phyloP scores from a whole-genome alignment of 2,888 invertebrate species.

The Rhopalosiphum nymphaeae region DNA sequence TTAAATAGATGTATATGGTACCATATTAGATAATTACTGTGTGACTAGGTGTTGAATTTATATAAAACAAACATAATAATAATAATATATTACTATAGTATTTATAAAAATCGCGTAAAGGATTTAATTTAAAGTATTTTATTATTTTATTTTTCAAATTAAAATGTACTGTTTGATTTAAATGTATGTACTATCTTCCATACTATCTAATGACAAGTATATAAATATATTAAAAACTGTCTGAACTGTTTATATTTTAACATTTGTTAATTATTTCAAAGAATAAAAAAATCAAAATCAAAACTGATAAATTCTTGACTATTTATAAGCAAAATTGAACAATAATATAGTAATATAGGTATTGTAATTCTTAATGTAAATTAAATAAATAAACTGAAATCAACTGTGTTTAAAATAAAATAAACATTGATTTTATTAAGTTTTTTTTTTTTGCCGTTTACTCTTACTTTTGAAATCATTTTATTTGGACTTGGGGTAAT shows the following conservation, averaged over 20 bases:
- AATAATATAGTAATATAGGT: not conserved
- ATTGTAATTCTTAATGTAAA: not conserved
- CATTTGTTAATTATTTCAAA: not conserved
- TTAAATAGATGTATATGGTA: conserved; percentile 43
- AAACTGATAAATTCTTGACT: not conserved
- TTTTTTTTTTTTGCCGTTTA: not conserved
- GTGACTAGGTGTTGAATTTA: conserved; percentile 29
- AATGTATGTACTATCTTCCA: not conserved
- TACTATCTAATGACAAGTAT: not conserved
- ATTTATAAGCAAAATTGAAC: not conserved
- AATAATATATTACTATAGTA: not conserved
- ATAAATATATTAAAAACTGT: not conserved
- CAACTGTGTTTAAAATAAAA: not conserved
- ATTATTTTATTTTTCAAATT: not conserved
- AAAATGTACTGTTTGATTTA: not conserved
- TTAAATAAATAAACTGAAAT: not conserved
- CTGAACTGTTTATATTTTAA: not conserved
- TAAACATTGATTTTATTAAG: not conserved
- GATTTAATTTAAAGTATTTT: conserved; percentile 17
- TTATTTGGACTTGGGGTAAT: not conserved
- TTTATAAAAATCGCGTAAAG: not conserved
- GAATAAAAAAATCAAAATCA: not conserved
- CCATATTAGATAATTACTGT: conserved; percentile 34
- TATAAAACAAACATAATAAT: conserved; percentile 8
- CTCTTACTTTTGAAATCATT: not conserved